These are phyloP conservation scores for Rhynchopsitta pachyrhyncha DNA, from an alignment of 2,113 vertebrate genomes.

Conservation along the genomic window DNA sequence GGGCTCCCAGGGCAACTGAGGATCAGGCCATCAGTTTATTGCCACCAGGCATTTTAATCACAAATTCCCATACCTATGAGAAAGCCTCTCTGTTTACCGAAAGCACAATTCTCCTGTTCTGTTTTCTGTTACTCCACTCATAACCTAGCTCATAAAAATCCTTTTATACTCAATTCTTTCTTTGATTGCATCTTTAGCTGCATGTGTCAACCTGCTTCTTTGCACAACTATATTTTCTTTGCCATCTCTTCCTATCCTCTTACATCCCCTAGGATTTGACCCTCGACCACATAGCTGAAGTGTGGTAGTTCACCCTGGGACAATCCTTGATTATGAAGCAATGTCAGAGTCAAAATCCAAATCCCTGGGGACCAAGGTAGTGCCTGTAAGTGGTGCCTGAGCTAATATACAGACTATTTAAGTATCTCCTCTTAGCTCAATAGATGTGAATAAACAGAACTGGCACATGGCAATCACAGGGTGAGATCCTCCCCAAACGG, in stretches of 20 bases:
- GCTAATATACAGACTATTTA: neutral
- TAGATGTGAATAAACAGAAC: neutral
- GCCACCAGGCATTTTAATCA: neutral
- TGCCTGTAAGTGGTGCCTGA: conserved; percentile 36
- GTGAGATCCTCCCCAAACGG: neutral
- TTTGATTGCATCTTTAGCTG: neutral
- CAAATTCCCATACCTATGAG: neutral
- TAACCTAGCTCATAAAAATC: neutral
- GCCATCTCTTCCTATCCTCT: neutral
- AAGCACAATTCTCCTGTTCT: neutral
- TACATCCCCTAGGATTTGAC: conserved; percentile 43
- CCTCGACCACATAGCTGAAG: neutral
- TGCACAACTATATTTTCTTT: conserved; percentile 31
- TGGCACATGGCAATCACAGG: neutral
- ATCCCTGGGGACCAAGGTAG: neutral
- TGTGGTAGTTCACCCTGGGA: neutral
- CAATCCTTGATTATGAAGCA: conserved; percentile 45
- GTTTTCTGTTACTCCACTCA: conserved; percentile 10
- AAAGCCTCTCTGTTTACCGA: neutral
- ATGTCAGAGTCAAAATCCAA: conserved; percentile 23
- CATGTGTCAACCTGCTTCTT: neutral
- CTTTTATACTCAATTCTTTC: neutral
- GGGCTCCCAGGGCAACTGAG: neutral
- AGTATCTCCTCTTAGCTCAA: neutral
- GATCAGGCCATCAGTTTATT: neutral